Evolutionary conservation across 2,888 invertebrate species (phyloP).

Genomic region (Diplazon laetatorius): DNA sequence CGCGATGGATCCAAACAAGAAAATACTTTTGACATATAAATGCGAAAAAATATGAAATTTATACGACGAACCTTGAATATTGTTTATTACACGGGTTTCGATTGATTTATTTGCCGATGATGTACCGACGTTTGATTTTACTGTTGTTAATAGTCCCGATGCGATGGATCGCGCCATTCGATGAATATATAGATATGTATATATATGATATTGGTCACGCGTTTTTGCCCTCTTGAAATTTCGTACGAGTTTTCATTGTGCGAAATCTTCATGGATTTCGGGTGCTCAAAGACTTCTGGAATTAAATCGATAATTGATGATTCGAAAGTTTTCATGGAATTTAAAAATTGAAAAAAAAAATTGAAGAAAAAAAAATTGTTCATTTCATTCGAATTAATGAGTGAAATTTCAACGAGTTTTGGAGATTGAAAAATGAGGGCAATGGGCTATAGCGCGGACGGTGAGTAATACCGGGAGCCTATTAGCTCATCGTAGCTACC

Average conservation of each 20-base stretch:
- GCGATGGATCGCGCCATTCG: too few species aligned
- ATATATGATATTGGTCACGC: too few species aligned
- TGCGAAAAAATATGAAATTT: constrained; percentile 39
- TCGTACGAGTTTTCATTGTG: too few species aligned
- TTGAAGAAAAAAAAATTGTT: constrained; percentile 18
- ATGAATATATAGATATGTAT: too few species aligned
- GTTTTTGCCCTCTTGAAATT: too few species aligned
- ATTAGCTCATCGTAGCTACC: constrained; percentile 62
- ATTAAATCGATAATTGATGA: too few species aligned
- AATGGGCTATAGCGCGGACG: background rate
- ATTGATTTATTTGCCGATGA: background rate
- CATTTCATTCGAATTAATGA: constrained; percentile 23
- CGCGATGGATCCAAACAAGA: constrained; percentile 36
- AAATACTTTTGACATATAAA: constrained; percentile 37
- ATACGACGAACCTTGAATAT: constrained; percentile 23
- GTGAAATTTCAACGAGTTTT: constrained; percentile 25
- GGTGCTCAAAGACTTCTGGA: too few species aligned
- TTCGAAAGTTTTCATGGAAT: background rate
- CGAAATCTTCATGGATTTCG: too few species aligned
- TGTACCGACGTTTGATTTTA: constrained; percentile 9
- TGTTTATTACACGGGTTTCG: background rate
- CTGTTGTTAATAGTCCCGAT: too few species aligned
- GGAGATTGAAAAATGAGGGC: constrained; percentile 33
- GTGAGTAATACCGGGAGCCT: constrained; percentile 55
- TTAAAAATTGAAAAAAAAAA: too few species aligned